Conservation (phyloP, 2,113 vertebrate genomes). For the Stomatorhinus ivindoensis region DNA sequence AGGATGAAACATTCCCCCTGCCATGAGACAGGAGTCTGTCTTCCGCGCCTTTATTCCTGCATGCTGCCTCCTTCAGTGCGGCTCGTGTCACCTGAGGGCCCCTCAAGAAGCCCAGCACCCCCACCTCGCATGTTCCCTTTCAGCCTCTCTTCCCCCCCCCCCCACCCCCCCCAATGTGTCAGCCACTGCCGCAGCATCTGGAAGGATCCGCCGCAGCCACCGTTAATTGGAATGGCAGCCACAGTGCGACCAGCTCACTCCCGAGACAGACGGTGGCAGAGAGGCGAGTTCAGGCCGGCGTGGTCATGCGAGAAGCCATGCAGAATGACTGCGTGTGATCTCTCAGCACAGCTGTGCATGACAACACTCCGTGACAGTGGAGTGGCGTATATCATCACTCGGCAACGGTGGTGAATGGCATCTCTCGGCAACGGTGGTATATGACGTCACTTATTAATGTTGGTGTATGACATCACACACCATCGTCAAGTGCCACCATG, state of each 20-base stretch:
- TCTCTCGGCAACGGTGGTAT: not conserved
- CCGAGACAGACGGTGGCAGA: not conserved
- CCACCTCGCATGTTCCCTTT: not conserved
- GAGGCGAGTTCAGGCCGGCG: not conserved
- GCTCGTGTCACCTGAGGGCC: not conserved
- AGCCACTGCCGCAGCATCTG: slow-evolving; percentile 4
- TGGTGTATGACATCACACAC: not conserved
- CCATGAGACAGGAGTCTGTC: not conserved
- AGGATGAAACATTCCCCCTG: not conserved
- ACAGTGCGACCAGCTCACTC: not conserved
- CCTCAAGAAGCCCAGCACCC: not conserved
- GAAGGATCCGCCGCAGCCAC: not conserved
- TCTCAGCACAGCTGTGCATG: not conserved
- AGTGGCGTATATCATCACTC: not conserved
- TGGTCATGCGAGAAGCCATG: not conserved
- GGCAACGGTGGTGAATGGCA: not conserved
- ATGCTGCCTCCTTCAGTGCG: not conserved
- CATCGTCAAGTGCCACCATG: not conserved
- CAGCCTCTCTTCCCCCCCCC: not conserved
- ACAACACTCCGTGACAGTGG: not conserved
- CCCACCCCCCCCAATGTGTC: not conserved
- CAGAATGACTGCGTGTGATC: not conserved
- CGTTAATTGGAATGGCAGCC: not conserved
- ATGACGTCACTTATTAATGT: not conserved
- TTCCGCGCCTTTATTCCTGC: not conserved